A percentile compares a stretch with the other conserved stretches of the same genome.
Evolutionary conservation across 2,113 vertebrate species (phyloP).

Genomic region (Platichthys stellatus): DNA sequence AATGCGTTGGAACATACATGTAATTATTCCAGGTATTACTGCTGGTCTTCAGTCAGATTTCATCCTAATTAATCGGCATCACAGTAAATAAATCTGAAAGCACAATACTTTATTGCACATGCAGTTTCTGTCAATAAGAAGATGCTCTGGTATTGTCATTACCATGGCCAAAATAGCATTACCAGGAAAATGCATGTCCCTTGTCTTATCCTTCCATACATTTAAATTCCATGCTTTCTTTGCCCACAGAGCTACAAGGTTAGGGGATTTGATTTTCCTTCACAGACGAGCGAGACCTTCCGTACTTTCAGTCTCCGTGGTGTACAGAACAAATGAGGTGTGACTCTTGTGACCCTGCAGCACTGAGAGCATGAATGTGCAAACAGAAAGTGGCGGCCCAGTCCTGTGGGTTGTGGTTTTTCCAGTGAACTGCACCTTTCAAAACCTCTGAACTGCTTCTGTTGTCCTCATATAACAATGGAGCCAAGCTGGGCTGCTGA

Average conservation of each 20-base stretch:
- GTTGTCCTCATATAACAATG: neutral
- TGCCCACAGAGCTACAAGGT: neutral
- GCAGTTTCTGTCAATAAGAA: too few species aligned
- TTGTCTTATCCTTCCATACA: slow-evolving; percentile 18
- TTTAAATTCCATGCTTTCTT: slow-evolving; percentile 26
- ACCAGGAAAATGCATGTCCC: too few species aligned
- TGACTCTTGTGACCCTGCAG: slow-evolving; percentile 19
- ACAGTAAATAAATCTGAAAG: neutral
- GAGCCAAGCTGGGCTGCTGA: slow-evolving; percentile 6
- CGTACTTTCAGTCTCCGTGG: neutral
- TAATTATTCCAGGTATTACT: neutral
- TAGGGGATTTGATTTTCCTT: neutral
- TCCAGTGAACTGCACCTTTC: neutral
- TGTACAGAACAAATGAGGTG: neutral
- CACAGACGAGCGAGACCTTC: neutral
- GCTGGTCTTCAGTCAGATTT: neutral
- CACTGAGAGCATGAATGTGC: neutral
- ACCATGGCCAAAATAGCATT: too few species aligned
- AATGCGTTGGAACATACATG: neutral
- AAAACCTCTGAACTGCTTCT: slow-evolving; percentile 1
- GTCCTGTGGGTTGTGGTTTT: too few species aligned
- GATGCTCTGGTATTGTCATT: too few species aligned
- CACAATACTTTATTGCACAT: neutral
- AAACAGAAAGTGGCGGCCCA: neutral
- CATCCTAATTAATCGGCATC: neutral